These are phyloP conservation scores for Amphipoea lucens DNA, from an alignment of 2,888 invertebrate genomes.

Conservation along the genomic window DNA sequence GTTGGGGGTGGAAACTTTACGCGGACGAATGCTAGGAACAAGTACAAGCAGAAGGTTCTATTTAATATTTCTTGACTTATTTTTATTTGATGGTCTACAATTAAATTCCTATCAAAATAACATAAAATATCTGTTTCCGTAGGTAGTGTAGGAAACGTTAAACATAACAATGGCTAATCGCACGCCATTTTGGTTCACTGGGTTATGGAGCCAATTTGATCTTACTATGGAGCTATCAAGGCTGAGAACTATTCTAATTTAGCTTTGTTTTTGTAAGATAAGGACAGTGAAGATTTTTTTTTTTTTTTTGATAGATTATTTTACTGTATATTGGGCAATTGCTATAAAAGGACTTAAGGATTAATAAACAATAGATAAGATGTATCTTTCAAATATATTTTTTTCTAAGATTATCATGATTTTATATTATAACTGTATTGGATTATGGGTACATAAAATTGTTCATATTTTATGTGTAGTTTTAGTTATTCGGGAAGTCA, in stretches of 20 bases:
- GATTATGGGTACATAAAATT: not conserved
- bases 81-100: not conserved
- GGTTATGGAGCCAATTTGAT: constrained; percentile 13
- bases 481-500: not conserved
- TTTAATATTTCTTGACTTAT: not conserved
- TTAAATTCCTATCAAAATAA: constrained; percentile 1
- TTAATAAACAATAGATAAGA: not conserved
- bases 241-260: constrained; percentile 4
- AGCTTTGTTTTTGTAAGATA: constrained; percentile 13
- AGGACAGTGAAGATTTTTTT: not conserved
- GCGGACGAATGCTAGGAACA: not conserved
- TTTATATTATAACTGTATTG: not conserved
- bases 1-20: not conserved
- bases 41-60: no score
- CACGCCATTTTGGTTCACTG: constrained; percentile 19
- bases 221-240: constrained; percentile 29
- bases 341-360: no score
- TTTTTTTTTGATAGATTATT: not conserved
- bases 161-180: constrained; percentile 36
- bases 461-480: not conserved
- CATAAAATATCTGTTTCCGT: not conserved
- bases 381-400: not conserved
- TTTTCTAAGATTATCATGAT: not conserved
- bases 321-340: not conserved
- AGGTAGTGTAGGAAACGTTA: constrained; percentile 10